Evolutionary conservation across 2,888 invertebrate genomes (phyloP).

Genomic region (Epinotia nisella): DNA sequence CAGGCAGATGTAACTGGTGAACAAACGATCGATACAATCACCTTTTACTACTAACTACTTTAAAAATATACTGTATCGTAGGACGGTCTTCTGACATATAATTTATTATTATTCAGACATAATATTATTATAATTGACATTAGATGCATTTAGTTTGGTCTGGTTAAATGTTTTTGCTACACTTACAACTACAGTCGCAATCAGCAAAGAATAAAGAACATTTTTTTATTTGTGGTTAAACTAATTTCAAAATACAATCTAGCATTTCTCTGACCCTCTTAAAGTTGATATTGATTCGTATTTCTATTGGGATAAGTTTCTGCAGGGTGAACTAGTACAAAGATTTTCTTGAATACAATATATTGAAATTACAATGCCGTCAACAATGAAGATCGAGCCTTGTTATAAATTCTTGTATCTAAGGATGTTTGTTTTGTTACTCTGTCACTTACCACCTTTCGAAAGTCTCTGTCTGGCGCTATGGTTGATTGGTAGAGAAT

Average conservation of each 20-base stretch:
- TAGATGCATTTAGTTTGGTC: background rate
- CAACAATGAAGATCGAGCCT: background rate
- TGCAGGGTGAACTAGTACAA: background rate
- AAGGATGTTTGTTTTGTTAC: too few relatives aligned
- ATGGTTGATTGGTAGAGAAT: too few relatives aligned
- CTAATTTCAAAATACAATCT: background rate
- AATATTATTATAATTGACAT: background rate
- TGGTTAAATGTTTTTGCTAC: background rate
- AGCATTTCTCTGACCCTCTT: background rate
- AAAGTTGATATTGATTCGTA: background rate
- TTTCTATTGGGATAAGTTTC: background rate
- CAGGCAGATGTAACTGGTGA: constrained; percentile 74
- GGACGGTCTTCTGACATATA: background rate
- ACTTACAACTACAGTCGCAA: background rate
- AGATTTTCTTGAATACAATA: background rate
- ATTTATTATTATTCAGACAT: too few relatives aligned
- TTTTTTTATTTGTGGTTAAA: too few relatives aligned
- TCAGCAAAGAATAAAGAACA: background rate
- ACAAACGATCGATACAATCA: constrained; percentile 46
- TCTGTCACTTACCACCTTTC: too few relatives aligned
- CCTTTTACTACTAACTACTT: background rate
- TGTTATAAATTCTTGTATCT: too few relatives aligned
- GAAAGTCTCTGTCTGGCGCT: too few relatives aligned
- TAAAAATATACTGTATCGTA: background rate
- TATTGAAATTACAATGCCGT: background rate